A percentile compares a stretch with the other conserved stretches of the same genome.
Evolutionary conservation across 2,888 invertebrate species (phyloP).

Genomic region (Sepiola atlantica): DNA sequence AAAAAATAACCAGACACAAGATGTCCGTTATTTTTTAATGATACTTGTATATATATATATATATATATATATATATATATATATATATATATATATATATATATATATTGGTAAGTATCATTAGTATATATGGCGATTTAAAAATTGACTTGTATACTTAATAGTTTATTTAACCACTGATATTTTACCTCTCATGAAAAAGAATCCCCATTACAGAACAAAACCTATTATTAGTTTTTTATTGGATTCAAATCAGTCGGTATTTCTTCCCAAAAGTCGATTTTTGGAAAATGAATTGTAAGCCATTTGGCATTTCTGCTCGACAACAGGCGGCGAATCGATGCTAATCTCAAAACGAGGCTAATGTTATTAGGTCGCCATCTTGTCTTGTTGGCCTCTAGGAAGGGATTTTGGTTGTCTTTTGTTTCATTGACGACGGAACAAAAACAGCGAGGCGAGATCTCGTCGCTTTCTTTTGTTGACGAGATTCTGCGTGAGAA

Average conservation of each 20-base stretch:
- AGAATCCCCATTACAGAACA: no score
- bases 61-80: no score
- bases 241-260: background rate
- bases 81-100: no score
- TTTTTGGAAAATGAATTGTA: background rate
- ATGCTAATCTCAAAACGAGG: constrained; percentile 11
- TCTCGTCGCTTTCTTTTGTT: background rate
- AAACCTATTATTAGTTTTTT: no score
- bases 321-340: background rate
- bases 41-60: no score
- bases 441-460: constrained; percentile 16
- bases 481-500: constrained; percentile 19
- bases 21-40: no score
- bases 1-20: no score
- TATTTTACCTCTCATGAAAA: no score
- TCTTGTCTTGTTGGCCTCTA: constrained; percentile 32
- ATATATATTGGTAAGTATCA: no score
- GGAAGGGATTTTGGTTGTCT: background rate
- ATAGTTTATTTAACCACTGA: no score
- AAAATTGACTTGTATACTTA: no score
- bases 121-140: no score
- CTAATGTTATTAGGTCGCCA: constrained; percentile 21
- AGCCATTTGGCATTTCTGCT: background rate
- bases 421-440: constrained; percentile 12
- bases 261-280: background rate